Conservation (phyloP, 2,113 vertebrate genomes). For the Microtus ochrogaster region DNA sequence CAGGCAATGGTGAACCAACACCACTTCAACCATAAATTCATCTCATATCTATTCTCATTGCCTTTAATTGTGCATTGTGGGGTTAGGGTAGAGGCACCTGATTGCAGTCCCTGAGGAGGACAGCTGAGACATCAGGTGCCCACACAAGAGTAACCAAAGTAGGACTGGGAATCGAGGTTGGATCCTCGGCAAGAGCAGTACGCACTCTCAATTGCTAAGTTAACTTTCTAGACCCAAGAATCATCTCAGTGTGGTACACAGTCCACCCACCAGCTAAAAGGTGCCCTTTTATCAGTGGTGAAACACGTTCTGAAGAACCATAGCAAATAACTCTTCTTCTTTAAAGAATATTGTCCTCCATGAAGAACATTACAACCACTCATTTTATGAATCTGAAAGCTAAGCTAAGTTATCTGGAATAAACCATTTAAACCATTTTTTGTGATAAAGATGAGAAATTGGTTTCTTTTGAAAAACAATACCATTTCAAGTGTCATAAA, state of each 20-base stretch:
- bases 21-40: background rate
- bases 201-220: background rate
- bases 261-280: background rate
- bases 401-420: background rate
- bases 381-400: background rate
- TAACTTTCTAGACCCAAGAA: background rate
- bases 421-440: background rate
- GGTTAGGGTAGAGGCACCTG: background rate
- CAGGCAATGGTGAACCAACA: background rate
- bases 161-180: background rate
- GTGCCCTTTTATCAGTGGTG: background rate
- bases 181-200: background rate
- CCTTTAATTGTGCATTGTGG: background rate
- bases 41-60: background rate
- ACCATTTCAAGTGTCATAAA: background rate
- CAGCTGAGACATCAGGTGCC: background rate
- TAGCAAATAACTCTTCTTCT: background rate
- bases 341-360: background rate
- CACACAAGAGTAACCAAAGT: background rate
- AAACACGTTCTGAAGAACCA: background rate
- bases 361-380: background rate
- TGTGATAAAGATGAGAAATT: constrained; percentile 19
- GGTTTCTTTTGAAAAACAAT: background rate
- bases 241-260: background rate
- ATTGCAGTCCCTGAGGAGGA: background rate